Conservation (phyloP, 2,888 invertebrate genomes). For the Lasioglossum calceatum region DNA sequence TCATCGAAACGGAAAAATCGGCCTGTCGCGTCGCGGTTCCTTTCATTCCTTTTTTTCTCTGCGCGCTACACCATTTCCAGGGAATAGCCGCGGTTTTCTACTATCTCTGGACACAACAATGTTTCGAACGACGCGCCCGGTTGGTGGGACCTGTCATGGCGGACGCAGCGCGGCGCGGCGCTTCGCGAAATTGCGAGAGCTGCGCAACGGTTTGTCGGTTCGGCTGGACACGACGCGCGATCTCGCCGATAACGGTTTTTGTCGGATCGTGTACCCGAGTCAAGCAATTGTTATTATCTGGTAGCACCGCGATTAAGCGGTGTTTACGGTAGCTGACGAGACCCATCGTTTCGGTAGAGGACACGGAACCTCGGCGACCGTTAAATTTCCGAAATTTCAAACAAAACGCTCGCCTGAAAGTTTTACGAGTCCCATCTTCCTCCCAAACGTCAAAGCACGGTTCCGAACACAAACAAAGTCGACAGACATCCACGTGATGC, state of each 20-base stretch:
- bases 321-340: constrained; percentile 43
- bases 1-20: constrained; percentile 43
- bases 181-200: neutral
- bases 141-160: neutral
- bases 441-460: constrained; percentile 49
- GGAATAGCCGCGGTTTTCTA: constrained; percentile 37
- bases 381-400: constrained; percentile 55
- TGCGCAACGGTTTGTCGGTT: neutral
- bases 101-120: constrained; percentile 7
- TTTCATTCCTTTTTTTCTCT: constrained; percentile 35
- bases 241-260: neutral
- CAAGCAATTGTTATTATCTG: constrained; percentile 27
- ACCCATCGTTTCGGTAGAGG: constrained; percentile 18
- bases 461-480: constrained; percentile 31
- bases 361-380: constrained; percentile 43
- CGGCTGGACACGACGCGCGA: neutral
- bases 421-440: constrained; percentile 51
- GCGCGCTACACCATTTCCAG: constrained; percentile 28
- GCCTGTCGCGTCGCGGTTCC: constrained; percentile 24
- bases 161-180: neutral
- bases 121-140: neutral
- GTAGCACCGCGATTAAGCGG: constrained; percentile 22
- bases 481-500: constrained; percentile 20
- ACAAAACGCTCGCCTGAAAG: constrained; percentile 37
- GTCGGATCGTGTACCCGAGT: neutral